A percentile compares a stretch with the other conserved stretches of the same genome.
phyloP scores from a whole-genome alignment of 23 tunicate species.

The Aplidium turbinatum region DNA sequence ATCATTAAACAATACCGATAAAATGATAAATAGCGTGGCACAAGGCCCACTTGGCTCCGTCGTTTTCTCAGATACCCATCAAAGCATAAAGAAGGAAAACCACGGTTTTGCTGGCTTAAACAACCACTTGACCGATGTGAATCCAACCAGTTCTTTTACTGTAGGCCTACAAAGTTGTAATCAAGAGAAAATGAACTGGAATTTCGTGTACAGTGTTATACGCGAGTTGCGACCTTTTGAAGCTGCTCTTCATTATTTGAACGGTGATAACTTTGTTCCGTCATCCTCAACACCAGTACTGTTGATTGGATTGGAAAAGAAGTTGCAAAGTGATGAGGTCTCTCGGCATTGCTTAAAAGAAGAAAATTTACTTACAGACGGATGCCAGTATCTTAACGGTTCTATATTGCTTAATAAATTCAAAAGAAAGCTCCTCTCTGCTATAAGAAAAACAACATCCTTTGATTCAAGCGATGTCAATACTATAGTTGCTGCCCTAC shows the following conservation, averaged over 20 bases:
- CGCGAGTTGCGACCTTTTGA: constrained; percentile 21
- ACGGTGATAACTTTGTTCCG: constrained; percentile 1
- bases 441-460: not conserved
- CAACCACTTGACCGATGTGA: no score
- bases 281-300: constrained; percentile 27
- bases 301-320: constrained; percentile 28
- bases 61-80: no score
- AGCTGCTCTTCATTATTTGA: constrained; percentile 14
- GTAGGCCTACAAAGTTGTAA: no score
- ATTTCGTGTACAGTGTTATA: not conserved
- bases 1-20: no score
- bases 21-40: no score
- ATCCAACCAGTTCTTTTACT: no score
- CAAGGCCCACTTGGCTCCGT: no score
- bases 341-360: not conserved
- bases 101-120: no score
- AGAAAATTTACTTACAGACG: not conserved
- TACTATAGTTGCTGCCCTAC: constrained; percentile 36
- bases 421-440: constrained; percentile 3
- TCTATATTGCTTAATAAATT: not conserved
- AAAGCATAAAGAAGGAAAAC: no score
- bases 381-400: not conserved
- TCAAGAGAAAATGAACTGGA: not conserved
- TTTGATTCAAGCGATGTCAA: constrained; percentile 14
- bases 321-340: not conserved